phyloP scores from a whole-genome alignment of 2,113 vertebrate species.

The Varanus salvator region DNA sequence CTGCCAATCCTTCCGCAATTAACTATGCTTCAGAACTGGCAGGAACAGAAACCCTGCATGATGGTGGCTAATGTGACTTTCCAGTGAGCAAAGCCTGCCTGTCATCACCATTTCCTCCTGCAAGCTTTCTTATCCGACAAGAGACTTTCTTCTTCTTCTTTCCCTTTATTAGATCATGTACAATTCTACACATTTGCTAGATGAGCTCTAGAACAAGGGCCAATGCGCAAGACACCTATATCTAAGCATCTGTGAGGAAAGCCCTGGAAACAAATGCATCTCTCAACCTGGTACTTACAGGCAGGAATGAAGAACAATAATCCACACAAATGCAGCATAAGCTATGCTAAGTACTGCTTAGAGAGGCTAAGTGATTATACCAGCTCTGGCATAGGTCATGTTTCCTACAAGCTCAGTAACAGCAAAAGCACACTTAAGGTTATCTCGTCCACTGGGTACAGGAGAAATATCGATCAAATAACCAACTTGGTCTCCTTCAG shows the following conservation, averaged over 20 bases:
- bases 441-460: neutral
- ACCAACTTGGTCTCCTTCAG: neutral
- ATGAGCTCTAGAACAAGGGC: neutral
- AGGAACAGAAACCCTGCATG: neutral
- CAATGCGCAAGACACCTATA: neutral
- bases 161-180: neutral
- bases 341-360: neutral
- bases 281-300: neutral
- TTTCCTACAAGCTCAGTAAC: neutral
- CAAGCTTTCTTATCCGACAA: neutral
- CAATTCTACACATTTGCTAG: neutral
- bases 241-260: neutral
- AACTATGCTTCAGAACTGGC: neutral
- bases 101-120: neutral
- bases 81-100: neutral
- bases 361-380: neutral
- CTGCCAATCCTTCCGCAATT: neutral
- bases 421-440: neutral
- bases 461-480: neutral
- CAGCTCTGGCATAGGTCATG: neutral
- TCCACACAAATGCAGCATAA: neutral
- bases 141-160: no score
- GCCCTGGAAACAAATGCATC: neutral
- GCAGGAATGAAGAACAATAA: neutral
- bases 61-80: neutral